Base-by-base conservation (phyloP, 2,113 vertebrate genomes). In the Oncorhynchus mykiss region DNA sequence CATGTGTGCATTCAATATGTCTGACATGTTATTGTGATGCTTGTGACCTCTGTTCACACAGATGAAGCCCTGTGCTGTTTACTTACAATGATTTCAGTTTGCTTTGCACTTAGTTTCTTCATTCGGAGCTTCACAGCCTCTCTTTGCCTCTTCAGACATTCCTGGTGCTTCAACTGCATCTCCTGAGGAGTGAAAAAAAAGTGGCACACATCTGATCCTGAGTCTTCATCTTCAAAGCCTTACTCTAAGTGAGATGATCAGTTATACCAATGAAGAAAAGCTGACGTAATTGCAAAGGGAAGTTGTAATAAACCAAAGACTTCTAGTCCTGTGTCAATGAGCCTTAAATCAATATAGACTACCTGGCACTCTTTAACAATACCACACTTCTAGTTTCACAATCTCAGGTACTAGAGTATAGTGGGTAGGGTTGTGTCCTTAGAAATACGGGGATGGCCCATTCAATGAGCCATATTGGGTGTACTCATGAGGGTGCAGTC, bases 31-130 rank as follows among this genome's bases (percentile, higher is more conserved):
- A 18, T 16, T 54, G 39, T 45, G 39, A 45, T 11, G 39, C 16
- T 54, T 54, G 51, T 54, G 51, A 16, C 51, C 51, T 18, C 16
- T 68, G 29, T 68, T 45, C 39, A 11, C 9, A 45, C 39, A 45
- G 9, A 68, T 68, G 5, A 13, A 18, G 8, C 6, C 20, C 31
- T 1, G 8, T n/a, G 67, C 31, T 68, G 16, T n/a, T 16, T 45
- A 85, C 93, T 93, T 84, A 94, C 93, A 24, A 78, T 83, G 79
- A 94, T 88, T 60, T 92, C 91, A 11, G 84, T 87, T 70, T 92
- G 92, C 12, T 91, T 91, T 4, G 86, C 83, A 2, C 91, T 84
- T 73, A 94, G 86, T 79, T 92, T 92, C 80, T 86, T 92, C 83
- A 93, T 85, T 79, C 89, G 83, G 84, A 88, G 83, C 82, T 89